Percentiles rank a stretch among this genome's conserved stretches.
phyloP scores from a whole-genome alignment of 1,140 invertebrate species.

The Rhyacophila brunnea region DNA sequence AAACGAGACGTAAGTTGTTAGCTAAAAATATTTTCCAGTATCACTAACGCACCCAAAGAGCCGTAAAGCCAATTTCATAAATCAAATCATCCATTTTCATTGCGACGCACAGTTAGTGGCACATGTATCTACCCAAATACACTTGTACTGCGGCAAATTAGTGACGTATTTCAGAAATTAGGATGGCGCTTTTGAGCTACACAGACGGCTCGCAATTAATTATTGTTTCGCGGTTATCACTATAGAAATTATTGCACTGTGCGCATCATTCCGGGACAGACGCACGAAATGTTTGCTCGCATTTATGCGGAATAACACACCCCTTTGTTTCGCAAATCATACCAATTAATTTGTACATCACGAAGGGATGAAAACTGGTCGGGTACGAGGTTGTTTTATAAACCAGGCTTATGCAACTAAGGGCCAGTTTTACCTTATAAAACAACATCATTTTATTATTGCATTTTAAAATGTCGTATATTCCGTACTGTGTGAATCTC shows the following conservation, averaged over 20 bases:
- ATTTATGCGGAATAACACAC: constrained; percentile 13
- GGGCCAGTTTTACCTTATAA: too few relatives aligned
- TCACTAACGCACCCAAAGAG: too few relatives aligned
- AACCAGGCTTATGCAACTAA: too few relatives aligned
- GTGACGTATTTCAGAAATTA: too few relatives aligned
- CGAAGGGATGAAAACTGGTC: not conserved
- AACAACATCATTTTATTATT: too few relatives aligned
- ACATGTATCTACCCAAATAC: not conserved
- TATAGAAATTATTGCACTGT: too few relatives aligned
- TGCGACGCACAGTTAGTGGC: not conserved
- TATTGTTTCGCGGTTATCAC: not conserved
- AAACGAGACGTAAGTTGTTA: too few relatives aligned
- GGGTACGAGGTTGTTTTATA: not conserved
- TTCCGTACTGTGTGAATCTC: too few relatives aligned
- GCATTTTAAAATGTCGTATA: too few relatives aligned
- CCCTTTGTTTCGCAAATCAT: constrained; percentile 23
- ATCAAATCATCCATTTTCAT: not conserved
- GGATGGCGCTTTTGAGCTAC: not conserved
- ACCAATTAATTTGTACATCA: constrained; percentile 15
- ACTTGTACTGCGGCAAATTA: too few relatives aligned
- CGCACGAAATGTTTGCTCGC: not conserved
- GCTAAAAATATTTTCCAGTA: too few relatives aligned
- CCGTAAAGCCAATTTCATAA: not conserved
- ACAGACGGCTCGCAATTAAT: not conserved
- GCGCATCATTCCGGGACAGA: too few relatives aligned